Evolutionary conservation across 2,113 vertebrate genomes (phyloP), one percentile per base, ranked within the genome.

Genomic region (Calidris pugnax): DNA sequence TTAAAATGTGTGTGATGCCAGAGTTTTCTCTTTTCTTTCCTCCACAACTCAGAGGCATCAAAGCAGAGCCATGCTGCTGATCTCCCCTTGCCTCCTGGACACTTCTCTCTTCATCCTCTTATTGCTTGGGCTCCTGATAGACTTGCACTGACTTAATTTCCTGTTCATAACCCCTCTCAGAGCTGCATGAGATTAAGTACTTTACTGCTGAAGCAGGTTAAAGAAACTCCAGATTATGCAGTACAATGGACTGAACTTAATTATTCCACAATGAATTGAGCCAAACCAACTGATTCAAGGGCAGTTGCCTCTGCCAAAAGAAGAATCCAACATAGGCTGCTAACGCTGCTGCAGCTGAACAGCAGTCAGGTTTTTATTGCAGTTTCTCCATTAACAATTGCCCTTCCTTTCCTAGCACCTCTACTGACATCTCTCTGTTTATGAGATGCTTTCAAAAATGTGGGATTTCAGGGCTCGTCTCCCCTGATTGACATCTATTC

Each of bases 401-500:
- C 85, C 66, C 57, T 89, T 93, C 74, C 62, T 95, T 94, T 93
- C 73, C 74, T 45, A 78, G 71, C 0, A 0, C 57, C 33, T 94
- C 87, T 62, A 7, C 87, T 93, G 93, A 93, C 89, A 95, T 82
- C 81, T 94, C 47, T 66, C 77, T 82, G 74, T 94, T 94, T 93
- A 82, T 93, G 93, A 95, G 77, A 69, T 37, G 78, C 71, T 57
- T 91, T 93, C 35, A 68, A 53, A 94, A 94, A 9, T 1, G 17
- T 60, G 74, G 62, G 71, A 94, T 95, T 89, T 91, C 94, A 96
- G 32, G 56, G 66, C 81, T 91, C 22, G 53, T 94, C 66, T 94
- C 50, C 39, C 63, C 67, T 94, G 96, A 95, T n/a, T 96, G 94
- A 96, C 96, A 76, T 76, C 84, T 77, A 64, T 68, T 82, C 63